These are phyloP conservation scores for Bungarus multicinctus DNA, from an alignment of 2,113 vertebrate genomes.

Conservation along the genomic window DNA sequence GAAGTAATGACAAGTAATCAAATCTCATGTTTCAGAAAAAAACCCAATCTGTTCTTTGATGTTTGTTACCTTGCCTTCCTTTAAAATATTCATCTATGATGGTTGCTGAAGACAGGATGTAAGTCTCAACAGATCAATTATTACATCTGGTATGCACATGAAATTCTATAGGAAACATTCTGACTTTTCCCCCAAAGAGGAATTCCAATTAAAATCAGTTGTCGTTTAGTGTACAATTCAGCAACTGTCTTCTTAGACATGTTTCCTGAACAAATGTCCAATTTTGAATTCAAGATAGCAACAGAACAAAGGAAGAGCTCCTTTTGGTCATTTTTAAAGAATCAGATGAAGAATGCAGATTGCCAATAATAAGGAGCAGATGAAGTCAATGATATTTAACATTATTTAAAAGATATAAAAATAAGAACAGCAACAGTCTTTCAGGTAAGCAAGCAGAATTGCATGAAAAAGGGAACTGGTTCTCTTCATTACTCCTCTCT, in stretches of 20 bases:
- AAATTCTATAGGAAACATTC: background rate
- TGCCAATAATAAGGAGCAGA: background rate
- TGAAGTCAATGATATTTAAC: background rate
- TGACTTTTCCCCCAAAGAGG: background rate
- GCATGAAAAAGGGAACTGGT: background rate
- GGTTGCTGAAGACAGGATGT: background rate
- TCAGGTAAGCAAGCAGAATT: background rate
- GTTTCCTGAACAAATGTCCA: background rate
- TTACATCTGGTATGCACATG: background rate
- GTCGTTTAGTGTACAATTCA: background rate
- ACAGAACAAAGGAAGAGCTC: background rate
- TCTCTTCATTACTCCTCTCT: background rate
- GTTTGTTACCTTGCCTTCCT: constrained; percentile 1
- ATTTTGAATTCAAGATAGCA: background rate
- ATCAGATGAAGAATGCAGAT: background rate
- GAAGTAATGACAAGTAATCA: constrained; percentile 17
- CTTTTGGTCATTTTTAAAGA: background rate
- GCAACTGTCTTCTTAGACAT: background rate
- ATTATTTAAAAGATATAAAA: background rate
- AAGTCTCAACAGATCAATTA: constrained; percentile 8
- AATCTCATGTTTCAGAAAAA: constrained; percentile 13
- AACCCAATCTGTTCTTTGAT: constrained; percentile 2
- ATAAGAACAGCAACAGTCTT: background rate
- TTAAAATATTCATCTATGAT: background rate
- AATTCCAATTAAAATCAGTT: background rate